Conservation (phyloP, 37 sponge, comb jelly and placozoan genomes). For the Geodia barretti region DNA sequence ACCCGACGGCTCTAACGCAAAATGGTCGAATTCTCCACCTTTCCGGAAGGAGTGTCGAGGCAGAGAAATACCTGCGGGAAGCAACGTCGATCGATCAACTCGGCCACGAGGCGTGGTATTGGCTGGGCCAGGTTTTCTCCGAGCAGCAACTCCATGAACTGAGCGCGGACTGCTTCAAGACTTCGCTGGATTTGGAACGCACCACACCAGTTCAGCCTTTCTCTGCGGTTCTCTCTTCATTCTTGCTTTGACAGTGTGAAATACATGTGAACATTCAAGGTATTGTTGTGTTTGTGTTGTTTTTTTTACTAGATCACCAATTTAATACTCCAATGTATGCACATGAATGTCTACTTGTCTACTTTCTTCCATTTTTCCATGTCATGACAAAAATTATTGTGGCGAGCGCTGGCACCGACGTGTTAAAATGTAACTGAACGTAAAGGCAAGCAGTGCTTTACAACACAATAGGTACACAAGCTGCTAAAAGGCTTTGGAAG, state of each 20-base stretch:
- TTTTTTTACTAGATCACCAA: too few species aligned
- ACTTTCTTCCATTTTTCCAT: too few species aligned
- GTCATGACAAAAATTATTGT: too few species aligned
- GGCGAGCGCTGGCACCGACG: too few species aligned
- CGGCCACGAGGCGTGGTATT: conserved; percentile 69
- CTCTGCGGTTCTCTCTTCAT: conserved; percentile 49
- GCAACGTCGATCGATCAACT: conserved; percentile 46
- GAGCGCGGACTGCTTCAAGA: conserved; percentile 65
- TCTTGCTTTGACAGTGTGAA: conserved; percentile 24
- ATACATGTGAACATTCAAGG: too few species aligned
- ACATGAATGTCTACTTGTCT: too few species aligned
- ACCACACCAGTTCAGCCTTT: conserved; percentile 66
- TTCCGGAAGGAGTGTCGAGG: conserved; percentile 21
- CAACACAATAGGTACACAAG: too few species aligned
- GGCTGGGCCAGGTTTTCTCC: conserved; percentile 57
- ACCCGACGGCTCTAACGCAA: conserved; percentile 52
- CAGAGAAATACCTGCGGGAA: conserved; percentile 64
- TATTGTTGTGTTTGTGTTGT: too few species aligned
- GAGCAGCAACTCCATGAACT: conserved; percentile 34
- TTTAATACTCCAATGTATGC: too few species aligned
- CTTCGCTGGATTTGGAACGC: conserved; percentile 65
- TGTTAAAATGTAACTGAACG: too few species aligned
- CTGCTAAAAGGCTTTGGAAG: too few species aligned
- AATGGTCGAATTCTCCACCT: conserved; percentile 46
- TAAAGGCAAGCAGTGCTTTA: too few species aligned